These are phyloP conservation scores for Temnothorax ravouxi DNA, from an alignment of 2,888 invertebrate genomes.

Conservation along the genomic window DNA sequence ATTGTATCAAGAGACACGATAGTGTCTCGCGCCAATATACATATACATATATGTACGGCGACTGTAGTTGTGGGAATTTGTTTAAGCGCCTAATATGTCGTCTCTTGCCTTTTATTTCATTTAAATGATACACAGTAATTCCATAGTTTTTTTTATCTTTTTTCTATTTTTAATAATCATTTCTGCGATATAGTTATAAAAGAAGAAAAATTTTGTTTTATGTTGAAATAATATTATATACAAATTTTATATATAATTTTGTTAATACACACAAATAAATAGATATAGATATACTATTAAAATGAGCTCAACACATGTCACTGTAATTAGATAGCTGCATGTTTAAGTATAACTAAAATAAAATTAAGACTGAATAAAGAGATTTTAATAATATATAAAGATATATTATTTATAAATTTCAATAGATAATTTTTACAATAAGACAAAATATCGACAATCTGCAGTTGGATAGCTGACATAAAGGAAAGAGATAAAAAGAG, in stretches of 20 bases:
- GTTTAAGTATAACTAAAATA: slow-evolving; percentile 1
- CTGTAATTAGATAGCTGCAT: background rate
- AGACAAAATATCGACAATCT: slow-evolving; percentile 11
- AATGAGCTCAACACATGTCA: background rate
- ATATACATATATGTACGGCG: background rate
- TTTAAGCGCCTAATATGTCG: background rate
- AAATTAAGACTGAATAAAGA: background rate
- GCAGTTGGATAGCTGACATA: background rate
- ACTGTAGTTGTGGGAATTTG: background rate
- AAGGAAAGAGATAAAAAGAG: background rate
- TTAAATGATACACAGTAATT: background rate
- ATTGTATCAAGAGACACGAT: background rate
- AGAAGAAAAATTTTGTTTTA: slow-evolving; percentile 2
- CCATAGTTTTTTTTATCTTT: background rate
- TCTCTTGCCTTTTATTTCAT: background rate
- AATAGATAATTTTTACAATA: slow-evolving; percentile 7
- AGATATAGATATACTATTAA: background rate
- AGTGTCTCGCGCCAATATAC: too few species aligned
- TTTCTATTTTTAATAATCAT: background rate
- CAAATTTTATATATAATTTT: background rate
- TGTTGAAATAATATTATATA: background rate
- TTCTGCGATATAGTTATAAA: background rate
- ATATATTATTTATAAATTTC: background rate
- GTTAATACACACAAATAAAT: background rate
- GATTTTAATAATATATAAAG: background rate